Conservation (phyloP, 2,888 invertebrate genomes). For the Ptychoptera contaminata region DNA sequence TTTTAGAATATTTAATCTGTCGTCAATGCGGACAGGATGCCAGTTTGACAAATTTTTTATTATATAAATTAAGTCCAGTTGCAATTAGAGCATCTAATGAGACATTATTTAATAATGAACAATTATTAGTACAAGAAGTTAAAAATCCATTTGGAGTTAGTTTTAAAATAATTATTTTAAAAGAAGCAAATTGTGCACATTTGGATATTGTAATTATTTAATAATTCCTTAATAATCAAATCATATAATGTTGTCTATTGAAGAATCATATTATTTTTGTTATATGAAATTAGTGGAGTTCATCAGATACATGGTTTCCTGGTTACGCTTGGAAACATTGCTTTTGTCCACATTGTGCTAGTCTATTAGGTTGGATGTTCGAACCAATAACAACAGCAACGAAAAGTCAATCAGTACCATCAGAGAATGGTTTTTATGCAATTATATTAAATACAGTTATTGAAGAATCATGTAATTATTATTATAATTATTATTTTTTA, state of each 20-base stretch:
- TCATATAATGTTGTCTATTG: conserved; percentile 1
- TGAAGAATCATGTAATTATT: conserved; percentile 24
- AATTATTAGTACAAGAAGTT: conserved; percentile 39
- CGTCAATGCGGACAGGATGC: conserved; percentile 42
- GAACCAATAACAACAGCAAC: conserved; percentile 28
- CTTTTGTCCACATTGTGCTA: conserved; percentile 42
- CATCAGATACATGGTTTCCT: conserved; percentile 47
- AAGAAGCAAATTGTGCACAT: conserved; percentile 38
- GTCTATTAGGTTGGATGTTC: conserved; percentile 46
- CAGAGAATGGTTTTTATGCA: conserved; percentile 24
- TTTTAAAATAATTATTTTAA: conserved; percentile 36
- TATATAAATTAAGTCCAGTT: conserved; percentile 35
- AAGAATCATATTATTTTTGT: neutral
- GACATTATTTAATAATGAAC: conserved; percentile 35
- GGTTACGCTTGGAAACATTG: conserved; percentile 47
- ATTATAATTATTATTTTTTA: neutral
- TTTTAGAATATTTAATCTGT: conserved; percentile 38
- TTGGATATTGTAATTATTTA: conserved; percentile 21
- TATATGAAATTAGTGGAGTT: conserved; percentile 31
- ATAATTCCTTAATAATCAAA: neutral
- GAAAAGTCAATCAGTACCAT: conserved; percentile 16
- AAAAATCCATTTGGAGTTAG: conserved; percentile 38
- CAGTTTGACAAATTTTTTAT: conserved; percentile 36
- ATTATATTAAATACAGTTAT: conserved; percentile 22
- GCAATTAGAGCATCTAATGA: conserved; percentile 33